These are phyloP conservation scores for Rhamnusium bicolor DNA, from an alignment of 2,888 invertebrate species.

Conservation along the genomic window DNA sequence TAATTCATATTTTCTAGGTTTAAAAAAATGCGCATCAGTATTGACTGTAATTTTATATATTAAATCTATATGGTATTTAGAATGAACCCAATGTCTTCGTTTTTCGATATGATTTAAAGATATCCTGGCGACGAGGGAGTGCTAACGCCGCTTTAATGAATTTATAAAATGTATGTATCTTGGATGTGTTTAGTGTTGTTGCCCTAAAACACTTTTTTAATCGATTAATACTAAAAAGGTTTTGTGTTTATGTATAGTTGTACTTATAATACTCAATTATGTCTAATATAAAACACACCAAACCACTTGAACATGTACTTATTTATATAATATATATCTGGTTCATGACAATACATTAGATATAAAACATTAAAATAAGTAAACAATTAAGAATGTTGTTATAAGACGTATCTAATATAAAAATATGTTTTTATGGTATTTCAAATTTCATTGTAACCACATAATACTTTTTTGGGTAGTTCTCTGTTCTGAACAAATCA, in stretches of 20 bases:
- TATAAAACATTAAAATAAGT: conserved; percentile 66
- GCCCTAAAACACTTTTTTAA: conserved; percentile 29
- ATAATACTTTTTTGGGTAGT: conserved; percentile 29
- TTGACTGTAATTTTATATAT: no score
- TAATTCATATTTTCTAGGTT: no score
- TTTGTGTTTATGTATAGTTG: not conserved
- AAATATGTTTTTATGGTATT: conserved; percentile 47
- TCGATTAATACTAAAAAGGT: conserved; percentile 31
- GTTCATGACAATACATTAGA: conserved; percentile 72
- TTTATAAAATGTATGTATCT: conserved; percentile 16
- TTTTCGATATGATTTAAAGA: no score
- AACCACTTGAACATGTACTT: conserved; percentile 49
- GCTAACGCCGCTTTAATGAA: no score
- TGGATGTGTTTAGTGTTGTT: conserved; percentile 46
- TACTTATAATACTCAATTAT: conserved; percentile 40
- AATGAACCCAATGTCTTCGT: no score
- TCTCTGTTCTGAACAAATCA: not conserved
- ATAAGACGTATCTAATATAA: conserved; percentile 55
- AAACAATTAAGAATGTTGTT: conserved; percentile 67
- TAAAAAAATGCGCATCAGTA: no score
- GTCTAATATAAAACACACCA: conserved; percentile 53
- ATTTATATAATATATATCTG: conserved; percentile 63
- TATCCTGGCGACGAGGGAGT: no score
- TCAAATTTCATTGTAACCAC: conserved; percentile 46
- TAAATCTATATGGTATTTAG: no score